Percentiles rank a stretch among this genome's conserved stretches.
Conservation (phyloP, 2,888 invertebrate species). For the Scaptodrosophila latifasciaeformis region DNA sequence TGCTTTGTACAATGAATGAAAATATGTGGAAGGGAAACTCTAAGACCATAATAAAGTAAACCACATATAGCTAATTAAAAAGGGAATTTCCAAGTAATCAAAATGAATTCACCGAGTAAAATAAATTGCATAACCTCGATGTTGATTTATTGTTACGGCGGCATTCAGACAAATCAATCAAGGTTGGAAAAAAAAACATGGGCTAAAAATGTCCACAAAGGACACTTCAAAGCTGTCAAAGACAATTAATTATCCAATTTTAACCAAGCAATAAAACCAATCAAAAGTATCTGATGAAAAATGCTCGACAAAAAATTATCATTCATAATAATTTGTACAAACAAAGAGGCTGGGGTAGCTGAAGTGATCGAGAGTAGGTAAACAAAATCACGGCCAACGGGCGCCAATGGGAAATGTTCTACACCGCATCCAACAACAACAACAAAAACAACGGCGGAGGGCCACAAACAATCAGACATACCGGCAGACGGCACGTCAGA, state of each 20-base stretch:
- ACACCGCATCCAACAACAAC: constrained; percentile 3
- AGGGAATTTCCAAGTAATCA: constrained; percentile 21
- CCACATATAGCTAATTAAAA: constrained; percentile 3
- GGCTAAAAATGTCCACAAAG: neutral
- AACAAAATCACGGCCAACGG: no score
- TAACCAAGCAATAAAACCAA: constrained; percentile 16
- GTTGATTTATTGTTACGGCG: no score
- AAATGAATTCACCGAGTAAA: no score
- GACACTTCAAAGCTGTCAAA: constrained; percentile 46
- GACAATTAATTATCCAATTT: constrained; percentile 47
- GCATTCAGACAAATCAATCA: constrained; percentile 61
- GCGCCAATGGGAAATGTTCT: no score
- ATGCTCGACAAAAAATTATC: constrained; percentile 54
- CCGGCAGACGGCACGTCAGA: neutral
- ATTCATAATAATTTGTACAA: constrained; percentile 59
- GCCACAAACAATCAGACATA: neutral
- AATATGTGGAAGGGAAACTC: neutral
- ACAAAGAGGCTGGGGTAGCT: constrained; percentile 17
- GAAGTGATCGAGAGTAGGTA: neutral
- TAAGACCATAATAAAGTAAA: constrained; percentile 11
- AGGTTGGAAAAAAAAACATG: constrained; percentile 27
- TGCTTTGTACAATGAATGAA: constrained; percentile 3
- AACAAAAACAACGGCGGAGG: neutral
- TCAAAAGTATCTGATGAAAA: constrained; percentile 35
- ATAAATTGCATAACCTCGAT: no score